Conservation (phyloP, 2,888 invertebrate genomes). For the Diploptera punctata region DNA sequence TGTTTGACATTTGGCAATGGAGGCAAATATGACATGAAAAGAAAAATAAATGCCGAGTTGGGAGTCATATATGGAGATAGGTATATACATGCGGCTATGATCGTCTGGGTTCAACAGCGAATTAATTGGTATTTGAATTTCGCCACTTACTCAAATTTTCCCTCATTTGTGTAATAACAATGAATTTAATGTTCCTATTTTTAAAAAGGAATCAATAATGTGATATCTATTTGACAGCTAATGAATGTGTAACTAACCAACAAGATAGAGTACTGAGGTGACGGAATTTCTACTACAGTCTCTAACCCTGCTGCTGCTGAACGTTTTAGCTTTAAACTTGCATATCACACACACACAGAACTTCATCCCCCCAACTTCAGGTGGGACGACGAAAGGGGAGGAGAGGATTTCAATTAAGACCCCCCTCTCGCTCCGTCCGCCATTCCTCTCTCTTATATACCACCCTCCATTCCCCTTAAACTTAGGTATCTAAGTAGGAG, state of each 20-base stretch:
- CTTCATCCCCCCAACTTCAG: slow-evolving; percentile 41
- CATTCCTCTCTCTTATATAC: slow-evolving; percentile 1
- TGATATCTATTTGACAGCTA: not conserved
- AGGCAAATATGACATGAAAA: no score
- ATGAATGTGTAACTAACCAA: not conserved
- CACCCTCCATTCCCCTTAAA: slow-evolving; percentile 25
- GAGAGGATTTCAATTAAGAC: slow-evolving; percentile 41
- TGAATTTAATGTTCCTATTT: no score
- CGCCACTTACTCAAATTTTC: no score
- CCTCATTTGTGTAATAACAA: no score
- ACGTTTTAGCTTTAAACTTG: slow-evolving; percentile 18
- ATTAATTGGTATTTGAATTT: no score
- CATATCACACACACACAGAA: slow-evolving; percentile 10
- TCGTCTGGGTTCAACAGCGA: no score
- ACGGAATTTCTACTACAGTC: slow-evolving; percentile 3
- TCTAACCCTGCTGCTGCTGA: not conserved
- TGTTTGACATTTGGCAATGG: no score
- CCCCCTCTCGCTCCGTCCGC: slow-evolving; percentile 23
- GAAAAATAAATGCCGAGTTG: no score
- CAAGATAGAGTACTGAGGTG: slow-evolving; percentile 1
- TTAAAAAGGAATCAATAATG: no score
- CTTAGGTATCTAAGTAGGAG: slow-evolving; percentile 25
- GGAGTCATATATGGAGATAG: no score
- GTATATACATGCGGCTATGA: no score
- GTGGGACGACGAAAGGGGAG: slow-evolving; percentile 32